A percentile compares a stretch with the other conserved stretches of the same genome.
These are phyloP conservation scores for Pyrocoelia pectoralis DNA, from an alignment of 2,888 invertebrate genomes.

Conservation along the genomic window DNA sequence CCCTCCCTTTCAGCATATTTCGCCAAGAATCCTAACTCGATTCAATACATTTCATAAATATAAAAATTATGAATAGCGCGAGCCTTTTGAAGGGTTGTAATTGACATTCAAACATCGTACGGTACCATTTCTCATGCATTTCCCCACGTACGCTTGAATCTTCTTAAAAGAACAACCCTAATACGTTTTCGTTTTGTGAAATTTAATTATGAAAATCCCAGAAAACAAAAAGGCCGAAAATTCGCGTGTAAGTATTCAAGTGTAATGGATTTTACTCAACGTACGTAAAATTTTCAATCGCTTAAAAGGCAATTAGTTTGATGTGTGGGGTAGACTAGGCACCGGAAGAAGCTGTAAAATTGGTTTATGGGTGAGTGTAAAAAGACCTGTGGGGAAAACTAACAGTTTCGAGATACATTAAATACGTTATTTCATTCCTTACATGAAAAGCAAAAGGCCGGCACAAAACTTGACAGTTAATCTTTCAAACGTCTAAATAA, in stretches of 20 bases:
- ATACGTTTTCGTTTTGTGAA: slow-evolving; percentile 22
- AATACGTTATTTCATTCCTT: slow-evolving; percentile 18
- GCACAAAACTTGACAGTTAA: neutral
- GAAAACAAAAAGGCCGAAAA: neutral
- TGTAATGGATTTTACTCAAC: slow-evolving; percentile 33
- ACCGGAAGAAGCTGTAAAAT: slow-evolving; percentile 41
- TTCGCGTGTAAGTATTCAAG: slow-evolving; percentile 16
- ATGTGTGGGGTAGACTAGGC: slow-evolving; percentile 37
- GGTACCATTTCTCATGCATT: slow-evolving; percentile 41
- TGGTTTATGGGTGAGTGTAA: slow-evolving; percentile 39
- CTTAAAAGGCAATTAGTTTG: slow-evolving; percentile 42
- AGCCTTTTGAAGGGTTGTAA: slow-evolving; percentile 35
- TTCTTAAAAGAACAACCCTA: slow-evolving; percentile 10
- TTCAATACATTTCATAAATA: slow-evolving; percentile 41
- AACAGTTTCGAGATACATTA: slow-evolving; percentile 30
- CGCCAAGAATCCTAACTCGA: slow-evolving; percentile 22
- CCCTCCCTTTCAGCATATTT: slow-evolving; percentile 17
- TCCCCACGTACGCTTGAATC: slow-evolving; percentile 40
- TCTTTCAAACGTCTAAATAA: neutral
- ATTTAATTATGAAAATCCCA: slow-evolving; percentile 2
- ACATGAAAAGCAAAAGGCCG: neutral
- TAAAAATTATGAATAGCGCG: slow-evolving; percentile 42
- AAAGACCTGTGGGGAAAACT: slow-evolving; percentile 38
- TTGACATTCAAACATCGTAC: slow-evolving; percentile 40
- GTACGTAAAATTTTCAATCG: slow-evolving; percentile 38